Conservation (phyloP, 2,888 invertebrate genomes). For the Caenorhabditis japonica region DNA sequence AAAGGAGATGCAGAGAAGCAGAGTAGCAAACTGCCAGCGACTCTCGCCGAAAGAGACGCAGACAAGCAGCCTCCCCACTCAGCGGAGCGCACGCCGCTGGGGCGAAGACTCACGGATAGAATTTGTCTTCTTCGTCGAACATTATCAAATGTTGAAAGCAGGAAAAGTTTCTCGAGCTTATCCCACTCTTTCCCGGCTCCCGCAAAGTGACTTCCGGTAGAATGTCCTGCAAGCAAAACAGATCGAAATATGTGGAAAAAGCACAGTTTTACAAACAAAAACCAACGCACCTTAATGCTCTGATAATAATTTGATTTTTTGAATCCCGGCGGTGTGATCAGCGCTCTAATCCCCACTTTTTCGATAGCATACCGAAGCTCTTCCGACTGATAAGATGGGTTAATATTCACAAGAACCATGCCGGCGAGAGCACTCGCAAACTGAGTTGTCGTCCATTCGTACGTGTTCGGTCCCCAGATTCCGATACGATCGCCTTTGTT, state of each 20-base stretch:
- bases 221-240: constrained; percentile 59
- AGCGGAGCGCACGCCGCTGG: no score
- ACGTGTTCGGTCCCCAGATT: constrained; percentile 85
- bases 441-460: constrained; percentile 85
- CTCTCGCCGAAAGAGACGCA: no score
- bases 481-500: constrained; percentile 85
- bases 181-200: constrained; percentile 66
- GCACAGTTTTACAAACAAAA: neutral
- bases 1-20: no score
- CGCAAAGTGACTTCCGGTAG: constrained; percentile 70
- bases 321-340: constrained; percentile 83
- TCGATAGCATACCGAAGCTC: constrained; percentile 85
- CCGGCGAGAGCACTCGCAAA: constrained; percentile 85
- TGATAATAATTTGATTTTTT: constrained; percentile 83
- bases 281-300: constrained; percentile 62
- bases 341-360: constrained; percentile 82
- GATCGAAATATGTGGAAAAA: neutral
- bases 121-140: constrained; percentile 77
- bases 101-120: constrained; percentile 64
- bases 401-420: constrained; percentile 84
- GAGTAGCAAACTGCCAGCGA: neutral
- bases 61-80: no score
- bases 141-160: constrained; percentile 81
- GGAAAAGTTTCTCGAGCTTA: constrained; percentile 67
- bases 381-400: constrained; percentile 83